These are phyloP conservation scores for Drosophila kambysellisi DNA, from an alignment of 2,888 invertebrate species.

Conservation along the genomic window DNA sequence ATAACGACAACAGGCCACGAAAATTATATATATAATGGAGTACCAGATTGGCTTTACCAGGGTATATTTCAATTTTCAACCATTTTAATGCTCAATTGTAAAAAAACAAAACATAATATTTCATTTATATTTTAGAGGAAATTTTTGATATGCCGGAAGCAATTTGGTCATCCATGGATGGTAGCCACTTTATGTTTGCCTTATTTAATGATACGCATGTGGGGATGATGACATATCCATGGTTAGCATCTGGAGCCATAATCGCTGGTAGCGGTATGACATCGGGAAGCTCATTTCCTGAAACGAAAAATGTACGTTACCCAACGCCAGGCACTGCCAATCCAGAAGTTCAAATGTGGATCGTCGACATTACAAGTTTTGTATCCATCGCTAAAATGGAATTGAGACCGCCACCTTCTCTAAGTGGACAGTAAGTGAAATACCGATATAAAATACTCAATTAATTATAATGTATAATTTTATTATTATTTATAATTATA, in stretches of 20 bases:
- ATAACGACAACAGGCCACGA: slow-evolving; percentile 92
- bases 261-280: slow-evolving; percentile 87
- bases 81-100: neutral
- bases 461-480: neutral
- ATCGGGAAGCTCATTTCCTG: slow-evolving; percentile 90
- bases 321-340: slow-evolving; percentile 95
- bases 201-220: slow-evolving; percentile 94
- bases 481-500: slow-evolving; percentile 77
- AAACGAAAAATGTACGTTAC: slow-evolving; percentile 92
- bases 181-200: slow-evolving; percentile 93
- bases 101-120: neutral
- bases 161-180: slow-evolving; percentile 94
- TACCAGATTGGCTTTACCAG: slow-evolving; percentile 99
- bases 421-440: slow-evolving; percentile 92
- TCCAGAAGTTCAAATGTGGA: slow-evolving; percentile 93
- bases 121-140: slow-evolving; percentile 89
- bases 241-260: slow-evolving; percentile 90
- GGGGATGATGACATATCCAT: slow-evolving; percentile 91
- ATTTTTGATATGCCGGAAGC: slow-evolving; percentile 93
- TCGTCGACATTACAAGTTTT: slow-evolving; percentile 90
- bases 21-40: slow-evolving; percentile 95
- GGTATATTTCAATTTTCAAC: slow-evolving; percentile 84
- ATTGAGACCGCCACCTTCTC: slow-evolving; percentile 90
- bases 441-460: neutral
- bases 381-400: slow-evolving; percentile 88